Evolutionary conservation across 2,888 invertebrate species (phyloP), one percentile per base, ranked within the genome.

Genomic region (Kuschelorhynchus macadamiae): DNA sequence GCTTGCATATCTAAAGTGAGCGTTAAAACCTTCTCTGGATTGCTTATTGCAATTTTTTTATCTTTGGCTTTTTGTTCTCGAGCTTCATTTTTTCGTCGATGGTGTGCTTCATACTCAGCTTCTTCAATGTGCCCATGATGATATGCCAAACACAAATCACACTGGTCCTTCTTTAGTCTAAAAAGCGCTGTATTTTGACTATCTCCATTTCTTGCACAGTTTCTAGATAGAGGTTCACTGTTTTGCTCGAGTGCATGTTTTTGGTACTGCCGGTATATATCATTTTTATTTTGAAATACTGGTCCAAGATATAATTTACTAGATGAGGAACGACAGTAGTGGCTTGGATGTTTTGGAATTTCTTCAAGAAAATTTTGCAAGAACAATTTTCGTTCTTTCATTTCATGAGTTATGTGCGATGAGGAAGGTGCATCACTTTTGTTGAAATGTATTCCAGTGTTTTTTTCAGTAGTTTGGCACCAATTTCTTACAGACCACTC

Each of bases 141-240:
- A 12, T 25, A 49, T 25, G 49, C 25, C 30, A 55, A 12, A 41
- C 55, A 55, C 25, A 55, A 30, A 39, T 55, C 55, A 30, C 41
- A 55, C 42, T 55, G 55, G 12, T 55, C 55, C 21, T 55, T 55
- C n/a, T 55, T 55, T 41, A 41, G 55, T 14, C 39, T 36, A 55
- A 55, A 55, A 41, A 55, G 55, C n/a, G n/a, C n/a, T n/a, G n/a
- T n/a, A 53, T 36, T 36, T 20, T 9, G n/a, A n/a, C n/a, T n/a
- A n/a, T n/a, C n/a, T n/a, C n/a, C n/a, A n/a, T n/a, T n/a, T n/a
- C n/a, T n/a, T n/a, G n/a, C n/a, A n/a, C n/a, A n/a, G n/a, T n/a
- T n/a, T n/a, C n/a, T n/a, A n/a, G 47, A 47, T 12, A 36, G 11
- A 36, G 36, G 11, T 9, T 36, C 11, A 5, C 11, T 14, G 14